Conservation (phyloP, 2,797 vertebrate genomes). For the Oceanodroma leucorhoa region DNA sequence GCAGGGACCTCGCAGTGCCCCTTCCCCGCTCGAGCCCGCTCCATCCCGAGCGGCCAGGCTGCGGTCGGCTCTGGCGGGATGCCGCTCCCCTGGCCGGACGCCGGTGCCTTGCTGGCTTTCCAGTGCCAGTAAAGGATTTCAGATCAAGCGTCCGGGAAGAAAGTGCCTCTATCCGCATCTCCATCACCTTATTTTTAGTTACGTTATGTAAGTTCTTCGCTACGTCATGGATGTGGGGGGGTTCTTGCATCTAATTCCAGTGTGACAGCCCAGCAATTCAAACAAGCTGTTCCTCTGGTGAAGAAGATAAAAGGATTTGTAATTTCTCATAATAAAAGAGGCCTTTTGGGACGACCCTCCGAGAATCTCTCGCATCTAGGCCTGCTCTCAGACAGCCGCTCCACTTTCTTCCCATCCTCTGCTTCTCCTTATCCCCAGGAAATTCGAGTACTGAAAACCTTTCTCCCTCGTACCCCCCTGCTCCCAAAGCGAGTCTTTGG, state of each 20-base stretch:
- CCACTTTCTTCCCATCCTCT: neutral
- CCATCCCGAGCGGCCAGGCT: neutral
- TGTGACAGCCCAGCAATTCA: conserved; percentile 72
- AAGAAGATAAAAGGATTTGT: conserved; percentile 61
- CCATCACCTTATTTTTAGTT: conserved; percentile 77
- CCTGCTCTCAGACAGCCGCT: neutral
- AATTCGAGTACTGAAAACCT: neutral
- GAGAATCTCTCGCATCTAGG: neutral
- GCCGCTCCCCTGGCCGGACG: neutral
- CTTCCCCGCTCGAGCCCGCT: accelerated
- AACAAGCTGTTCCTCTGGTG: conserved; percentile 76
- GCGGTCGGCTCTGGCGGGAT: accelerated
- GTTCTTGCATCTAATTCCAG: conserved; percentile 77
- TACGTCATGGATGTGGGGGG: conserved; percentile 66
- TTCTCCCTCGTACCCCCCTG: neutral
- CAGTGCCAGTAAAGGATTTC: neutral
- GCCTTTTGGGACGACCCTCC: conserved; percentile 46
- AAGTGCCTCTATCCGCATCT: neutral
- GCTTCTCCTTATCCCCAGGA: neutral
- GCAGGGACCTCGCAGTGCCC: neutral
- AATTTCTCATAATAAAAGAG: conserved; percentile 48
- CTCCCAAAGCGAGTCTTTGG: neutral
- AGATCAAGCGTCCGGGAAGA: neutral
- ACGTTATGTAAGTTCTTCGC: conserved; percentile 75
- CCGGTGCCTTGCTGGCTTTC: accelerated